Conservation (phyloP, 1,140 invertebrate genomes). For the Leptoteleia sp. region DNA sequence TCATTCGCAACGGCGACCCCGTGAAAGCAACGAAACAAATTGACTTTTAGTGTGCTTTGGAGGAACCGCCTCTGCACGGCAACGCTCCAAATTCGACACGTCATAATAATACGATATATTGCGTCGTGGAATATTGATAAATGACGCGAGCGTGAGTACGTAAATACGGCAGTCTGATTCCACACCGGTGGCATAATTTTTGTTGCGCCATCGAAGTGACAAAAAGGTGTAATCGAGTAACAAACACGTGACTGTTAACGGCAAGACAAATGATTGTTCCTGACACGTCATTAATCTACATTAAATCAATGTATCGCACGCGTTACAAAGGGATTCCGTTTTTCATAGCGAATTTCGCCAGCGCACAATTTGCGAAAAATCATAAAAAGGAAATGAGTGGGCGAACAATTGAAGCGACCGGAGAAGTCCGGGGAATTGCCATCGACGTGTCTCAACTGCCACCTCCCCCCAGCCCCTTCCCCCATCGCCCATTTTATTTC, state of each 20-base stretch:
- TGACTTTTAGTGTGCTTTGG: too few species aligned
- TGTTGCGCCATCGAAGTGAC: slow-evolving; percentile 40
- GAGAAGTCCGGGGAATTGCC: neutral
- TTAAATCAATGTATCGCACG: slow-evolving; percentile 51
- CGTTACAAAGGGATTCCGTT: slow-evolving; percentile 26
- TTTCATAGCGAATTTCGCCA: slow-evolving; percentile 8
- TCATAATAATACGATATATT: too few species aligned
- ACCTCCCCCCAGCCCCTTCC: slow-evolving; percentile 40
- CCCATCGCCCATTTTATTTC: slow-evolving; percentile 42
- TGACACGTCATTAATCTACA: slow-evolving; percentile 47
- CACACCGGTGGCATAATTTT: slow-evolving; percentile 29
- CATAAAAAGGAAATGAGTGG: slow-evolving; percentile 18
- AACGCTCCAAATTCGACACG: too few species aligned
- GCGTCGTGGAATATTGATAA: too few species aligned
- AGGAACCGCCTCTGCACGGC: too few species aligned
- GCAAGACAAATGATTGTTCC: slow-evolving; percentile 48
- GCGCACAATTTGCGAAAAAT: slow-evolving; percentile 31
- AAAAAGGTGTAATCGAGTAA: slow-evolving; percentile 51
- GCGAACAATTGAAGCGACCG: slow-evolving; percentile 66
- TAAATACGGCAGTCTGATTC: slow-evolving; percentile 25
- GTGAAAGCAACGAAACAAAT: too few species aligned
- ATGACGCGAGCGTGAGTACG: slow-evolving; percentile 37
- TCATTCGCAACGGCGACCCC: too few species aligned
- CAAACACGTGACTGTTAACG: slow-evolving; percentile 45
- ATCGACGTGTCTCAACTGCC: slow-evolving; percentile 66